Evolutionary conservation across 1,140 invertebrate genomes (phyloP).

Genomic region (Drosophila burlai): DNA sequence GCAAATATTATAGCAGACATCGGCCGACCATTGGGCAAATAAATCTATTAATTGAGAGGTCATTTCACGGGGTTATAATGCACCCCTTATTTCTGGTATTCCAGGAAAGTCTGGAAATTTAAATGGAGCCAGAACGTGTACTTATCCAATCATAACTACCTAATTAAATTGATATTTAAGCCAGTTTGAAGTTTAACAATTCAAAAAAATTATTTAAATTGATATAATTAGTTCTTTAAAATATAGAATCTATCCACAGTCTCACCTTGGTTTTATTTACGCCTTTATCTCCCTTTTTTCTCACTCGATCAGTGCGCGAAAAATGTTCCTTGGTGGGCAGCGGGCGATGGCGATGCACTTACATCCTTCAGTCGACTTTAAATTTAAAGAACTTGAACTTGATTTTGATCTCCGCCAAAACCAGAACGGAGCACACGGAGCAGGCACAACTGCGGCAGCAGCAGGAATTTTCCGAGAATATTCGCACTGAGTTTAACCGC

Average conservation of each 20-base stretch:
- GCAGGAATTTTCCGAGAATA: conserved; percentile 40
- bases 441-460: conserved; percentile 52
- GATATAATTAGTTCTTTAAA: not conserved
- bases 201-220: not conserved
- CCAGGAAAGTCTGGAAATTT: not conserved
- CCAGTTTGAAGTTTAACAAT: not conserved
- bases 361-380: conserved; percentile 57
- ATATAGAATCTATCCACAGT: not conserved
- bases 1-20: conserved; percentile 35
- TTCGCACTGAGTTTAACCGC: conserved; percentile 48
- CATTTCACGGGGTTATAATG: conserved; percentile 8
- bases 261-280: conserved; percentile 8
- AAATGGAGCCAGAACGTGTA: too few species aligned
- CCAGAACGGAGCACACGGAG: conserved; percentile 39
- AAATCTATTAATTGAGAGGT: conserved; percentile 17
- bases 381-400: conserved; percentile 55
- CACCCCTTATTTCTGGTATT: not conserved
- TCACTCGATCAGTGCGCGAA: not conserved
- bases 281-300: not conserved
- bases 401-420: conserved; percentile 54
- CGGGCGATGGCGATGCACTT: conserved; percentile 1
- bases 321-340: not conserved
- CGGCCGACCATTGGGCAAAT: conserved; percentile 3
- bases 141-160: not conserved
- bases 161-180: not conserved